A percentile compares a stretch with the other conserved stretches of the same genome.
These are phyloP conservation scores for Trichonephila clavata DNA, from an alignment of 1,140 invertebrate genomes.

Conservation along the genomic window DNA sequence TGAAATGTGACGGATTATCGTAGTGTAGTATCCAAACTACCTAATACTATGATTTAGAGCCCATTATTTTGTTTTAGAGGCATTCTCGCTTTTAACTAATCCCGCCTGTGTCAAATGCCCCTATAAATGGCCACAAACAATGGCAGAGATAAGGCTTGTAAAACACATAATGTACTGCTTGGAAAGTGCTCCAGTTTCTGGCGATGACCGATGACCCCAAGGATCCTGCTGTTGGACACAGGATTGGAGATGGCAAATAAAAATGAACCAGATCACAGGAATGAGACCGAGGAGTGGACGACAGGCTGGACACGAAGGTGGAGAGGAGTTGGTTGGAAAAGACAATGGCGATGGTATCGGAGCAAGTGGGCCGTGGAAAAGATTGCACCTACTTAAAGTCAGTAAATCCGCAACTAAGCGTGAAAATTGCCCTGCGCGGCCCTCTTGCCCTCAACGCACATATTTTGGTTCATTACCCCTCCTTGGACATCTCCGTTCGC, in stretches of 20 bases:
- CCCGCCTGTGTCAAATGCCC: not conserved
- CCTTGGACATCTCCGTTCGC: not conserved
- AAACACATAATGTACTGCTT: not conserved
- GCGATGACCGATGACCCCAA: not conserved
- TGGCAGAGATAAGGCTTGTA: not conserved
- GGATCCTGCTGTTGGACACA: not conserved
- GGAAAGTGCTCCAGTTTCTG: slow-evolving; percentile 12
- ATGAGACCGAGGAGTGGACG: slow-evolving; percentile 24
- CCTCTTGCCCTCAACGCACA: slow-evolving; percentile 55
- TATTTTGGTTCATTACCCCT: slow-evolving; percentile 73
- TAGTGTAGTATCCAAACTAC: not conserved
- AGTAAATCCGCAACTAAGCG: slow-evolving; percentile 43
- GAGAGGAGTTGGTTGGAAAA: not conserved
- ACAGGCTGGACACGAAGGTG: slow-evolving; percentile 35
- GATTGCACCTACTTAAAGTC: slow-evolving; percentile 69
- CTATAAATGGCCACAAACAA: not conserved
- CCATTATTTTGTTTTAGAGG: not conserved
- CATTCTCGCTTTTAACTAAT: not conserved
- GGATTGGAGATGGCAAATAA: not conserved
- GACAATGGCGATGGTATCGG: slow-evolving; percentile 66
- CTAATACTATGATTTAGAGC: not conserved
- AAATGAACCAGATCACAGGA: not conserved
- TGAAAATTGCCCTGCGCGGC: slow-evolving; percentile 71
- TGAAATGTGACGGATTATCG: not conserved
- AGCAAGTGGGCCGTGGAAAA: slow-evolving; percentile 72